Conservation (phyloP, 2,113 vertebrate species). For the Microcebus jonahi region DNA sequence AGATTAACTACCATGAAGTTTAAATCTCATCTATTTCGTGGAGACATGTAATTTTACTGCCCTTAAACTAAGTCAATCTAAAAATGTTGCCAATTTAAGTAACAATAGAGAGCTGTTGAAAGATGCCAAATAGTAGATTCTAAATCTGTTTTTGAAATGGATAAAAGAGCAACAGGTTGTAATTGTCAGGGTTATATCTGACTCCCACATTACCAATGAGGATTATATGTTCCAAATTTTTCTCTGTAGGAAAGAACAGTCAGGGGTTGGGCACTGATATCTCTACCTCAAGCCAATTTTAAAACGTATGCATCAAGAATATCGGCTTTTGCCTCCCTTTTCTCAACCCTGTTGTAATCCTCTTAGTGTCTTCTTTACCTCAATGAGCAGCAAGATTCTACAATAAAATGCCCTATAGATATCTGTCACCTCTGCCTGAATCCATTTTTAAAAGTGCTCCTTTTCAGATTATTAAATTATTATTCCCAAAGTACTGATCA, state of each 20-base stretch:
- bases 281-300: constrained; percentile 76
- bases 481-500: neutral
- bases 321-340: constrained; percentile 71
- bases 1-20: constrained; percentile 55
- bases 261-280: constrained; percentile 82
- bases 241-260: constrained; percentile 84
- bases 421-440: constrained; percentile 62
- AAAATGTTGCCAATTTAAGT: constrained; percentile 58
- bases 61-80: constrained; percentile 30
- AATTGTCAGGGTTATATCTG: constrained; percentile 82
- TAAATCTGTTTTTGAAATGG: constrained; percentile 62
- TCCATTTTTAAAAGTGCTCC: constrained; percentile 64
- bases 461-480: constrained; percentile 52
- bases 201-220: constrained; percentile 74
- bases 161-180: constrained; percentile 86
- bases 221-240: constrained; percentile 83
- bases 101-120: constrained; percentile 41
- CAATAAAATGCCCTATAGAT: constrained; percentile 64
- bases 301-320: constrained; percentile 67
- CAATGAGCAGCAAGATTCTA: constrained; percentile 70
- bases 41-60: constrained; percentile 57
- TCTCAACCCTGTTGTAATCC: constrained; percentile 79
- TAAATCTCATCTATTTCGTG: constrained; percentile 34
- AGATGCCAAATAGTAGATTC: constrained; percentile 48
- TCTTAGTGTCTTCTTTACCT: constrained; percentile 82